Evolutionary conservation across 1,140 invertebrate species (phyloP).

Genomic region (Arctopsyche grandis): DNA sequence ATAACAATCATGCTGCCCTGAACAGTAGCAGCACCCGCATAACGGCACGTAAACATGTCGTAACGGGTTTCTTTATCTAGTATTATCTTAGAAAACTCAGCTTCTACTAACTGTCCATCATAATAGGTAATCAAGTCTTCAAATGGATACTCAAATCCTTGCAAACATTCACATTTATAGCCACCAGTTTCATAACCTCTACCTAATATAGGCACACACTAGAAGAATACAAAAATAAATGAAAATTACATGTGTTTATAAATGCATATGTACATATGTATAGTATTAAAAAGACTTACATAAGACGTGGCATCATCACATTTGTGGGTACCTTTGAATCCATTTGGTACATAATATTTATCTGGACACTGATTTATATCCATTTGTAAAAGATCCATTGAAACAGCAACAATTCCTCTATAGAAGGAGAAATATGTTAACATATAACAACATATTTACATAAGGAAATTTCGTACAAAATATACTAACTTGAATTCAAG

Average conservation of each 20-base stretch:
- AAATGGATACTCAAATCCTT: constrained; percentile 97
- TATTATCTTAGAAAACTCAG: constrained; percentile 91
- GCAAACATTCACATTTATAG: constrained; percentile 98
- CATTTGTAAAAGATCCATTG: constrained; percentile 88
- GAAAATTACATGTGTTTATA: constrained; percentile 6
- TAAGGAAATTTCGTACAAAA: not conserved
- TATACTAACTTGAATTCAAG: constrained; percentile 92
- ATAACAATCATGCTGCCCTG: constrained; percentile 63
- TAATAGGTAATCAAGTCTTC: constrained; percentile 95
- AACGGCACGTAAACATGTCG: constrained; percentile 90
- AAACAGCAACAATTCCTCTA: constrained; percentile 94
- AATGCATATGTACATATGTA: constrained; percentile 25
- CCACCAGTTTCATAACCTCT: constrained; percentile 91
- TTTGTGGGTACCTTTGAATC: constrained; percentile 95
- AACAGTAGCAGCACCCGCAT: constrained; percentile 80
- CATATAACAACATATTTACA: not conserved
- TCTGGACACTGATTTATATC: constrained; percentile 97
- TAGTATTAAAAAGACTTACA: constrained; percentile 72
- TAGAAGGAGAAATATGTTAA: constrained; percentile 57
- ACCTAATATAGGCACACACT: constrained; percentile 95
- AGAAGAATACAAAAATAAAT: constrained; percentile 57
- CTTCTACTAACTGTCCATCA: constrained; percentile 95
- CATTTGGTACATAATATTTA: constrained; percentile 89
- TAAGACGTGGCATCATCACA: constrained; percentile 92
- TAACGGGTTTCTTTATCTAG: constrained; percentile 81